Percentiles rank a stretch among this genome's conserved stretches.
These are phyloP conservation scores for Bombus pascuorum DNA, from an alignment of 1,140 invertebrate genomes.

Conservation along the genomic window DNA sequence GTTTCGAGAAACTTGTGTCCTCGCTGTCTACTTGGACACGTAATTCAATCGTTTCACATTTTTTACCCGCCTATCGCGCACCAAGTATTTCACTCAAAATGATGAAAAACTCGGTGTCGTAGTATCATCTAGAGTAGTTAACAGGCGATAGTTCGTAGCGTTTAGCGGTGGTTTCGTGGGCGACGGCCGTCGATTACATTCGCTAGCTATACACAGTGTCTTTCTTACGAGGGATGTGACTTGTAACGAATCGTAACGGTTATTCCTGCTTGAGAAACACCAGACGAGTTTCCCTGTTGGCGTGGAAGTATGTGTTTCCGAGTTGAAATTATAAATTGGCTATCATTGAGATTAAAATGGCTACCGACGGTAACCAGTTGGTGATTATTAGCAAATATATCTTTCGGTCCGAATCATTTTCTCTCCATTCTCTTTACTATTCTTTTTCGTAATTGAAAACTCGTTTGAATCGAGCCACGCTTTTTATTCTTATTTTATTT, in stretches of 20 bases:
- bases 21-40: slow-evolving; percentile 35
- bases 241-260: background rate
- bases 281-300: background rate
- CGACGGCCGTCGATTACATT: slow-evolving; percentile 56
- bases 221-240: background rate
- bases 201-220: background rate
- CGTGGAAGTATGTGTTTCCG: background rate
- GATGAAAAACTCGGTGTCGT: background rate
- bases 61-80: background rate
- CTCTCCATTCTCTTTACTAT: background rate
- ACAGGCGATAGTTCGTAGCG: background rate
- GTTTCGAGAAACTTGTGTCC: slow-evolving; percentile 65
- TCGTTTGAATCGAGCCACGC: background rate
- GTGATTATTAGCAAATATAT: slow-evolving; percentile 1
- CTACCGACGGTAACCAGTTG: slow-evolving; percentile 33
- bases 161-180: slow-evolving; percentile 31
- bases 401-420: background rate
- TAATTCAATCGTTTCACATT: slow-evolving; percentile 34
- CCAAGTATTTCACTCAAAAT: background rate
- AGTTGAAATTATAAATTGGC: slow-evolving; percentile 33
- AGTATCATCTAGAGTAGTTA: background rate
- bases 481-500: background rate
- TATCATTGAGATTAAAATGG: slow-evolving; percentile 38
- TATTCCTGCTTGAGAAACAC: background rate
- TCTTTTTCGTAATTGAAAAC: background rate